A percentile compares a stretch with the other conserved stretches of the same genome.
Conservation (phyloP, 30 jellyfish, hydroid and myxozoan genomes). For the Sanderia malayensis region DNA sequence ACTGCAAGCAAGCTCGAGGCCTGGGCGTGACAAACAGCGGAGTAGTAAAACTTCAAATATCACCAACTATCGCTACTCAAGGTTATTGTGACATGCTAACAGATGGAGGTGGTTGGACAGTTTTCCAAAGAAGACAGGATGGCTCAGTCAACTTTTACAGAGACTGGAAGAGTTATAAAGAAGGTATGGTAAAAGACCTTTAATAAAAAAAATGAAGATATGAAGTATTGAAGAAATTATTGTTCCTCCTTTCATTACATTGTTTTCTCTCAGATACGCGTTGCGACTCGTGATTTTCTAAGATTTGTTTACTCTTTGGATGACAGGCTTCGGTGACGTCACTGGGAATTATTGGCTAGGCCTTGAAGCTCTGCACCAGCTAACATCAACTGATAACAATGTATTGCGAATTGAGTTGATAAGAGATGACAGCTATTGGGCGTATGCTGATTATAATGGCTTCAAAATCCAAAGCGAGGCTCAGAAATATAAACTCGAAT, state of each 20-base stretch:
- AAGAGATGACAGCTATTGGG: conserved; percentile 8
- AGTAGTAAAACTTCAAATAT: neutral
- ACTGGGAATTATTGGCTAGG: conserved; percentile 36
- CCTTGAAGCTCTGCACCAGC: conserved; percentile 26
- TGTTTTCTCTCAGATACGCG: neutral
- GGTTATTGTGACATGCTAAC: conserved; percentile 28
- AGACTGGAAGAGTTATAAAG: conserved; percentile 16
- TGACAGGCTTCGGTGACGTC: conserved; percentile 14
- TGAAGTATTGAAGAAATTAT: neutral
- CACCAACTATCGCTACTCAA: neutral
- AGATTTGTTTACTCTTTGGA: neutral
- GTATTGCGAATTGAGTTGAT: conserved; percentile 14
- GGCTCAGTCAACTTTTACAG: conserved; percentile 8
- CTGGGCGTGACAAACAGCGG: conserved; percentile 17
- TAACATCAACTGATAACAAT: neutral
- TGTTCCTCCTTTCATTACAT: neutral
- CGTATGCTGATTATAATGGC: conserved; percentile 30
- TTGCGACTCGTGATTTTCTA: neutral
- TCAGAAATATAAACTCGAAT: neutral
- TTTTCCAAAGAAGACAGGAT: conserved; percentile 18
- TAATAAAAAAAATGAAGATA: no score
- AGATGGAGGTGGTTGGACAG: conserved; percentile 28
- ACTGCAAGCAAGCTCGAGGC: conserved; percentile 31
- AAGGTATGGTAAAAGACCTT: no score
- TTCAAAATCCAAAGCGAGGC: conserved; percentile 25